Percentiles rank a stretch among this genome's conserved stretches.
Evolutionary conservation across 92 coral and sea anemone genomes (phyloP).

Genomic region (Porites lobata): DNA sequence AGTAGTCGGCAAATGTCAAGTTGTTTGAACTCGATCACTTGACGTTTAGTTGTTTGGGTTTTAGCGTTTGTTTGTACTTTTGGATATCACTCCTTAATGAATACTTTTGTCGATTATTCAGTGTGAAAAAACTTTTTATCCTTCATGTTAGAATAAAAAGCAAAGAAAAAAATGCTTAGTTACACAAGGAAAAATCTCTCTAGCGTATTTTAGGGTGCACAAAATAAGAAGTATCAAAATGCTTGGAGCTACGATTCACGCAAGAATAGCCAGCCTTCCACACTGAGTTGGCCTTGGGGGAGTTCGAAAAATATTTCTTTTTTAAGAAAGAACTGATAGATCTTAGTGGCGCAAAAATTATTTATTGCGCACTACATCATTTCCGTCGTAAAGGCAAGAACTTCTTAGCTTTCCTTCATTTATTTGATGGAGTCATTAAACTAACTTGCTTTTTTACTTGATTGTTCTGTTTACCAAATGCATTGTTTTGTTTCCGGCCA

Average conservation of each 20-base stretch:
- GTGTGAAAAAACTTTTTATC: neutral
- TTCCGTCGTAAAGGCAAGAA: neutral
- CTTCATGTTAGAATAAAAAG: neutral
- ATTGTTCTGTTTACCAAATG: neutral
- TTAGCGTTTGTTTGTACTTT: too few species aligned
- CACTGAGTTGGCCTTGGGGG: neutral
- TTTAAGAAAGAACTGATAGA: too few species aligned
- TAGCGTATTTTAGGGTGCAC: neutral
- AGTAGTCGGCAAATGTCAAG: neutral
- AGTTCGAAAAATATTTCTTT: neutral
- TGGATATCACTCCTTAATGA: too few species aligned
- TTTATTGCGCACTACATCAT: neutral
- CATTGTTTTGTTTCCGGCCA: constrained; percentile 5
- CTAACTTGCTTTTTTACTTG: neutral
- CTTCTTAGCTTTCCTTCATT: neutral
- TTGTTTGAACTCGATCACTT: constrained; percentile 2
- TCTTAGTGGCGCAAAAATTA: neutral
- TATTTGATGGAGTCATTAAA: neutral
- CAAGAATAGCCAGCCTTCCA: neutral
- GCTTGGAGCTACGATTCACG: neutral
- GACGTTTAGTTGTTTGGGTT: neutral
- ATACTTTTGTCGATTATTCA: neutral
- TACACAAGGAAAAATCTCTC: neutral
- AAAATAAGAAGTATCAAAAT: neutral
- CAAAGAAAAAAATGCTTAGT: neutral